phyloP scores from a whole-genome alignment of 2,888 invertebrate genomes.

The Brachypterus glaber region DNA sequence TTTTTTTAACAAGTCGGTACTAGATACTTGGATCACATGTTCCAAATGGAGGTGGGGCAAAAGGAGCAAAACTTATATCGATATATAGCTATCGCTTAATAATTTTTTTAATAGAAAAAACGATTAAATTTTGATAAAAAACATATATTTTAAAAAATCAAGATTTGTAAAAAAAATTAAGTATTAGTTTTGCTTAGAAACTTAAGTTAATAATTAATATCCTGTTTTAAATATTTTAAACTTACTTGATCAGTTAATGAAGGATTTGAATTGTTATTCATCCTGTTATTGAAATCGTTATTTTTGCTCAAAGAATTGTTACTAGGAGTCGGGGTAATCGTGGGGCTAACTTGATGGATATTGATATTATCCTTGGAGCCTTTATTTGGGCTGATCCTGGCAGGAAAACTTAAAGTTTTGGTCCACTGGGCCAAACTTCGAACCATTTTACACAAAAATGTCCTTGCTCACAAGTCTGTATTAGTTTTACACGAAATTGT shows the following conservation, averaged over 20 bases:
- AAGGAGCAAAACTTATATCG: too few species aligned
- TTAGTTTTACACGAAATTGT: background rate
- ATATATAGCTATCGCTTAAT: too few species aligned
- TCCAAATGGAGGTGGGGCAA: too few species aligned
- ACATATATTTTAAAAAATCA: too few species aligned
- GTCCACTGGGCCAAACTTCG: constrained; percentile 85
- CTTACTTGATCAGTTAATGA: constrained; percentile 37
- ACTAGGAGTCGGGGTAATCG: constrained; percentile 54
- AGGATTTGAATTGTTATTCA: constrained; percentile 35
- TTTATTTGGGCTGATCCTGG: constrained; percentile 73
- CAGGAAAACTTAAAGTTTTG: constrained; percentile 82
- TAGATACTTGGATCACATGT: too few species aligned
- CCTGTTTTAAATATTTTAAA: too few species aligned
- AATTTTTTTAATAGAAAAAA: too few species aligned
- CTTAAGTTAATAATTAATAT: too few species aligned
- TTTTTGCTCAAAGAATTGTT: constrained; percentile 33
- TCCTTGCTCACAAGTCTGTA: background rate
- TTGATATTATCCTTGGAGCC: constrained; percentile 62
- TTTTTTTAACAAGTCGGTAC: too few species aligned
- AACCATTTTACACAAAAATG: constrained; percentile 53
- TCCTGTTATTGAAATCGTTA: constrained; percentile 34
- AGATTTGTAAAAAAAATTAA: too few species aligned
- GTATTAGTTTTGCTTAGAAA: too few species aligned
- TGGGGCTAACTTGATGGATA: constrained; percentile 46
- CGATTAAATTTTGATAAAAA: too few species aligned